phyloP scores from a whole-genome alignment of 37 sponge, comb jelly and placozoan species.

The Eunapius fragilis region DNA sequence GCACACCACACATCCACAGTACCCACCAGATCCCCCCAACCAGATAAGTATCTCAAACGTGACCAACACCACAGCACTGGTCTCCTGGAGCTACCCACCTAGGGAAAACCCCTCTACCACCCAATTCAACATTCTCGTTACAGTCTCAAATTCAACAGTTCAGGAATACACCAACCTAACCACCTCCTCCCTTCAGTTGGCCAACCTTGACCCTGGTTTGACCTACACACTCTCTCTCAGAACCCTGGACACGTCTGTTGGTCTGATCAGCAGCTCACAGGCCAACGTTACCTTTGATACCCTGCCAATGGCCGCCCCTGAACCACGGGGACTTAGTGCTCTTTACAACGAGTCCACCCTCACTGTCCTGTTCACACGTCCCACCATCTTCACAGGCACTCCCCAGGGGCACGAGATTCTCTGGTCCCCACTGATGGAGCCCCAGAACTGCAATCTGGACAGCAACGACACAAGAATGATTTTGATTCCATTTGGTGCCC shows the following conservation, averaged over 20 bases:
- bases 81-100: neutral
- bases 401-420: neutral
- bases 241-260: neutral
- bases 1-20: neutral
- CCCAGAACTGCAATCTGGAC: neutral
- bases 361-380: neutral
- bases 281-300: neutral
- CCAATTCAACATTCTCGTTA: neutral
- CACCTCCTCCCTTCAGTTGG: neutral
- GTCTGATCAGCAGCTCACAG: neutral
- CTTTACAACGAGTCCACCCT: neutral
- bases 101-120: neutral
- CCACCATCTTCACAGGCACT: neutral
- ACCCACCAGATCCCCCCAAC: neutral
- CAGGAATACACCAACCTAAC: neutral
- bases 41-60: neutral
- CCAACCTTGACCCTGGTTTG: neutral
- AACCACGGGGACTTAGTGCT: neutral
- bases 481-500: neutral
- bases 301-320: neutral
- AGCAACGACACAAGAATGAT: neutral
- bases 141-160: neutral
- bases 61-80: neutral
- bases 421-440: neutral
- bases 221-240: neutral